Base-by-base conservation (phyloP, 2,888 invertebrate species). In the Gibbula magus region DNA sequence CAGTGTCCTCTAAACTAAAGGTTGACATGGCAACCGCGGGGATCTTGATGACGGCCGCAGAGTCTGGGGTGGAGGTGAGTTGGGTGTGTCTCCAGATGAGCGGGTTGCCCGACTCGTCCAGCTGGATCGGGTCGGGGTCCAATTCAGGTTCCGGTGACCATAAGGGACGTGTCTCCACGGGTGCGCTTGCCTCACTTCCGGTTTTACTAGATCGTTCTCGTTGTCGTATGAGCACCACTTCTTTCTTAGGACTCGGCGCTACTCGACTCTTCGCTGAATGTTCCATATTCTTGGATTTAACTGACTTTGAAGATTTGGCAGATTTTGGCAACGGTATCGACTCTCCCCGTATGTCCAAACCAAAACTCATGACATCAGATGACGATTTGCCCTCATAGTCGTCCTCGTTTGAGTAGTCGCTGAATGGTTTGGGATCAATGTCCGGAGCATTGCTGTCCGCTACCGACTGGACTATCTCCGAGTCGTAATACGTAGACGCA, bases 391-490 rank as follows among this genome's bases (percentile, higher is more conserved):
- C 10, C 20, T 18, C 39, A n/a, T 29, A 20, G 2, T 35, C 20
- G 8, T 35, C 5, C 13, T 70, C 70, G 20, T 70, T 20, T n/a
- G 35, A 35, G 32, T 18, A 16, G 8, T 35, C 70, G 35, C 35
- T 35, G 29, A 18, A 16, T 39, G 39, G 20, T 70, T 70, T 70
- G 35, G 2, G 20, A 4, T 70, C 70, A 70, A 10, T 32, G 25
- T 70, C 70, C 35, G 77, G 77, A 32, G 35, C 61, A 66, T 77
- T 61, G 77, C 61, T 66, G 66, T 77, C 77, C 0, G 32, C 39
- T 22, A 77, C 77, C 2, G 39, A 54, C 29, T 77, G 77, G 22
- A 77, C 54, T 22, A 77, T 22, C 29, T 77, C 77, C 8, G 45
- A 39, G 29, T 77, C 77, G 29, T 39, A 66, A 20, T 77, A 77